phyloP scores from a whole-genome alignment of 2,888 invertebrate species.

The Eurois occulta region DNA sequence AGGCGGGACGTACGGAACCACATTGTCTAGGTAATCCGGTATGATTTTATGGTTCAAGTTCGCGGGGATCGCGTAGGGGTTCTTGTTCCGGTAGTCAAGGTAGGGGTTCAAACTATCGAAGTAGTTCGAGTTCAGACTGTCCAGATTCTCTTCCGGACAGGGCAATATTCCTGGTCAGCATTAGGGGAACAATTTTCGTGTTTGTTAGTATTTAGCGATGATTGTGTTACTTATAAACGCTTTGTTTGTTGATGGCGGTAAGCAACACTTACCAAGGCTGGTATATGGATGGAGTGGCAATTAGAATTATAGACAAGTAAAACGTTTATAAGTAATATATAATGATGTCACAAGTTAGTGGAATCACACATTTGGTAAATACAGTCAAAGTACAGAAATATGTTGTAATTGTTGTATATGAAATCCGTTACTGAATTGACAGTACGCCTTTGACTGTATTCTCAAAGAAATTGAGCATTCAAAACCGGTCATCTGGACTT shows the following conservation, averaged over 20 bases:
- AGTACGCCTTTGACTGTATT: constrained; percentile 37
- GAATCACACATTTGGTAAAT: constrained; percentile 48
- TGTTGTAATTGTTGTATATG: not conserved
- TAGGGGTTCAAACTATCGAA: constrained; percentile 87
- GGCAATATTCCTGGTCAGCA: constrained; percentile 84
- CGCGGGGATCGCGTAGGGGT: constrained; percentile 89
- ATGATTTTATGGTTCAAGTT: constrained; percentile 84
- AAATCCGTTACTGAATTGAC: not conserved
- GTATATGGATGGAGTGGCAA: not conserved
- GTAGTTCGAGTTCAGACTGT: constrained; percentile 85
- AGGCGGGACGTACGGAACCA: constrained; percentile 85
- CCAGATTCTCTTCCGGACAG: constrained; percentile 83
- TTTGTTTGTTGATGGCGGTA: constrained; percentile 13
- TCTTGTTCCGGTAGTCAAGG: constrained; percentile 85
- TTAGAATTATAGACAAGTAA: not conserved
- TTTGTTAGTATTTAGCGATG: constrained; percentile 70
- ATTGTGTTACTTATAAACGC: constrained; percentile 58
- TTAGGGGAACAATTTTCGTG: constrained; percentile 69
- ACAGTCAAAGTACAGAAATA: constrained; percentile 27
- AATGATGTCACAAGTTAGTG: constrained; percentile 61
- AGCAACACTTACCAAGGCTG: constrained; percentile 5
- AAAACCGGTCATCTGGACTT: not conserved
- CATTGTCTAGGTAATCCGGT: constrained; percentile 81
- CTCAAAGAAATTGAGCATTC: constrained; percentile 48
- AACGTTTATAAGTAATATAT: constrained; percentile 56